These are phyloP conservation scores for Catostylus mosaicus DNA, from an alignment of 30 jellyfish, hydroid and myxozoan species.

Conservation along the genomic window DNA sequence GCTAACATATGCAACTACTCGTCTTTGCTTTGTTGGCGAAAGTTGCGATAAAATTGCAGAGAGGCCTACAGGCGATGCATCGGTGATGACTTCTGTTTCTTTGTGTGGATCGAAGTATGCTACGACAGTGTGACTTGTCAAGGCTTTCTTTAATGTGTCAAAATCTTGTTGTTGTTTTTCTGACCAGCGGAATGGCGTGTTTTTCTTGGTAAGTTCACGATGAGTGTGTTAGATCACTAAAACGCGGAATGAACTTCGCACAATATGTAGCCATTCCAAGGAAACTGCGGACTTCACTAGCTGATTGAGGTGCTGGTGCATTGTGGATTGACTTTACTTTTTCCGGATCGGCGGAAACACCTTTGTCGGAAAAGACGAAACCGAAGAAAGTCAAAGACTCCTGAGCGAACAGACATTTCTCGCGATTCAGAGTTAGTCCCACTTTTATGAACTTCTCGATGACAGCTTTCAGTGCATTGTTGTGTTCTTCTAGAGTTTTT, in stretches of 20 bases:
- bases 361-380: slow-evolving; percentile 66
- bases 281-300: not conserved
- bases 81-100: slow-evolving; percentile 56
- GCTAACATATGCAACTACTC: too few relatives aligned
- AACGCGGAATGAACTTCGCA: slow-evolving; percentile 45
- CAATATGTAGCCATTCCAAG: slow-evolving; percentile 3
- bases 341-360: slow-evolving; percentile 57
- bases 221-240: slow-evolving; percentile 37
- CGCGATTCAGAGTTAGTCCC: slow-evolving; percentile 50
- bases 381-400: slow-evolving; percentile 55
- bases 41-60: slow-evolving; percentile 47
- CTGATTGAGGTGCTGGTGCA: slow-evolving; percentile 40
- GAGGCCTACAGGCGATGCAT: slow-evolving; percentile 55
- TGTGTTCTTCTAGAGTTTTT: slow-evolving; percentile 27
- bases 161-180: slow-evolving; percentile 15
- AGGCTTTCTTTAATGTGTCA: slow-evolving; percentile 29
- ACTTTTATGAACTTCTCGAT: slow-evolving; percentile 39
- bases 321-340: slow-evolving; percentile 39
- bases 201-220: slow-evolving; percentile 54
- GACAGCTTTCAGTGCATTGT: slow-evolving; percentile 23
- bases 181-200: slow-evolving; percentile 62
- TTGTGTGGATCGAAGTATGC: slow-evolving; percentile 34
- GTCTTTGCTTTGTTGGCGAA: slow-evolving; percentile 39
- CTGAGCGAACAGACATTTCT: slow-evolving; percentile 55
- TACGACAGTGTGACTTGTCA: slow-evolving; percentile 40